Base-by-base conservation (phyloP, 2,113 vertebrate genomes). In the Hepsetus odoe region DNA sequence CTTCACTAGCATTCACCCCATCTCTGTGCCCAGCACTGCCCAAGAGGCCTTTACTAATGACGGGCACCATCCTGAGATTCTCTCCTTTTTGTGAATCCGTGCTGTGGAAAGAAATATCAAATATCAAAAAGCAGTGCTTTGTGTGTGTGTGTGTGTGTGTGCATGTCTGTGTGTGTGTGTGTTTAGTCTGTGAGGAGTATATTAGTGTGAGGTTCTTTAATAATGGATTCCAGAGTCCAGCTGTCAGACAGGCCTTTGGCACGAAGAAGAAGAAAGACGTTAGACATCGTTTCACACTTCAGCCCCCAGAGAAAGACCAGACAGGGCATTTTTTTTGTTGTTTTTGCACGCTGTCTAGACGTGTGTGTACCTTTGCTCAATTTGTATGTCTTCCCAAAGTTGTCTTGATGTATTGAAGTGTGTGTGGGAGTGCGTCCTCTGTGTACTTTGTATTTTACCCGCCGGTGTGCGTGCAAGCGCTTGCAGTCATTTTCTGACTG, bases 171-270 rank as follows among this genome's bases (percentile, higher is more conserved):
- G 35, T 49, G 16, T 20, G 12, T 20, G 46, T 49, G 46, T 49
- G 46, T 49, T 49, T 16, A 49, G 44, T 35, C 56, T 72, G 28
- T 18, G 35, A 16, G 33, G 58, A 32, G 44, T 65, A 26, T 42
- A 44, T 53, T 61, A 71, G 24, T 58, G 62, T 67, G 40, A 42
- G 42, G 80, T 77, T 67, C 77, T 67, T 88, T 88, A 90, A 90
- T 91, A 86, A 88, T 85, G 86, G 85, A 83, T 86, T 85, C n/a
- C 77, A 76, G 74, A 58, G 83, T 74, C 74, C 83, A 84, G 84
- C 85, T 80, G 62, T 67, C 74, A 75, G 72, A 82, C 61, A 55
- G 75, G 79, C 67, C 78, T 80, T 42, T 5, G 18, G 11, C 46
- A 4, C 3, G 75, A 64, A 55, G 46, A 62, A 82, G 76, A 55